Base-by-base conservation (phyloP, 1,140 invertebrate genomes). In the Euura lappo region DNA sequence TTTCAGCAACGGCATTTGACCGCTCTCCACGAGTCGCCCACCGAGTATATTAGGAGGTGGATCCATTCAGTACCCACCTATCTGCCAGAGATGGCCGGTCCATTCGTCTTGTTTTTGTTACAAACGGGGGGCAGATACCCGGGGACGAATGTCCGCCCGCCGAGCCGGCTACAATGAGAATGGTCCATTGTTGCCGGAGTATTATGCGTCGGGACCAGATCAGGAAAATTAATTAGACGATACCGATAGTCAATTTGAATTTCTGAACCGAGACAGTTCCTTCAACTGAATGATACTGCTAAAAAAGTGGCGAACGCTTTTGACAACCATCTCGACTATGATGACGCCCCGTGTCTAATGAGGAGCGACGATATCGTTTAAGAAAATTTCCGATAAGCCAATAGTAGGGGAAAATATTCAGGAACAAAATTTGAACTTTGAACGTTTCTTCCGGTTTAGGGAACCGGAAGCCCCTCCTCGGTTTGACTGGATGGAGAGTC, bases 81-180 rank as follows among this genome's bases (percentile, higher is more conserved):
- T 81, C 80, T 82, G 80, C 71, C 79, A 74, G 78, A 82, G 80
- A 82, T 82, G 76, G 80, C 76, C 72, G 74, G 79, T 79, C 80
- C 78, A 82, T 82, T 80, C 79, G 80, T 82, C 80, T 82, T 79
- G 80, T 81, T 82, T 82, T 82, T 82, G 77, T 81, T 65, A 70
- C 47, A 72, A 45, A 74, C 75, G 75, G 70, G 71, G 74, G 28
- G 28, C 28, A 28, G 28, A 67, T 65, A 74, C 66, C 51, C 76
- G 66, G 71, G 68, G 51, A 60, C 51, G 51, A 60, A 72, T 47
- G 70, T 51, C 73, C 66, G 74, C 70, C 74, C 8, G 44, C 69
- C 69, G 45, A 10, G 43, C 4, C 72, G 74, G 77, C 79, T 79
- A 81, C 80, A 76, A 77, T 80, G 73, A 74, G 45, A 71, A 65